Evolutionary conservation across 2,113 vertebrate species (phyloP), one percentile per base, ranked within the genome.

Genomic region (Hydrolagus affinis): DNA sequence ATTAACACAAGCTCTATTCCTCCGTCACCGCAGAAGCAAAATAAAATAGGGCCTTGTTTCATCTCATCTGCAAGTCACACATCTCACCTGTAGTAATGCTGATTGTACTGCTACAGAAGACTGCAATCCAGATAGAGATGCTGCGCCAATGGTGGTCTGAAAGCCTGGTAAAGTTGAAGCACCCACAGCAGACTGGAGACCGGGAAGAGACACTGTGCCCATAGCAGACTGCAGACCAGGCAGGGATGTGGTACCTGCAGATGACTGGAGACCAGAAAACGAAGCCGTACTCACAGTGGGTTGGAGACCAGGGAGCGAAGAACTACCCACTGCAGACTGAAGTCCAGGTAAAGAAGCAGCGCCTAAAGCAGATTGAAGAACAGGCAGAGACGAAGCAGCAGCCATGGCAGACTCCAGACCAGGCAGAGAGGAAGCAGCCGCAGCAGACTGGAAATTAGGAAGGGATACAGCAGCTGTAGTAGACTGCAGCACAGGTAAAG

Each of bases 401-500:
- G 78, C 78, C 78, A 83, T 83, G n/a, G 78, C 78, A 21, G 78
- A 83, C 62, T 83, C 78, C 14, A 83, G 78, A 19, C 78, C 78
- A 32, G 78, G 78, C 10, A 83, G 60, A 32, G 78, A 66, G 0
- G 78, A 83, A 28, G 62, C 78, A 28, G 62, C 23, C 9, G 30
- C 78, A 66, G 66, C 32, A 66, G 78, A 83, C 28, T 83, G 78
- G 14, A 83, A 21, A 11, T 60, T 83, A 19, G 78, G 14, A 12
- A 83, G 32, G 21, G 60, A 10, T 2, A 32, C 73, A 75, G 98
- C 94, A 1, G 94, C 92, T 9, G 94, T 92, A 78, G 88, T 95
- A 73, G 96, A 96, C 91, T 98, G 98, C 86, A 97, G 87, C 56
- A 96, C 95, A 57, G 96, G 90, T 0, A 98, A 91, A 30, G 95